These are phyloP conservation scores for Phylloscopus trochiloides DNA, from an alignment of 2,113 vertebrate genomes.

Conservation along the genomic window DNA sequence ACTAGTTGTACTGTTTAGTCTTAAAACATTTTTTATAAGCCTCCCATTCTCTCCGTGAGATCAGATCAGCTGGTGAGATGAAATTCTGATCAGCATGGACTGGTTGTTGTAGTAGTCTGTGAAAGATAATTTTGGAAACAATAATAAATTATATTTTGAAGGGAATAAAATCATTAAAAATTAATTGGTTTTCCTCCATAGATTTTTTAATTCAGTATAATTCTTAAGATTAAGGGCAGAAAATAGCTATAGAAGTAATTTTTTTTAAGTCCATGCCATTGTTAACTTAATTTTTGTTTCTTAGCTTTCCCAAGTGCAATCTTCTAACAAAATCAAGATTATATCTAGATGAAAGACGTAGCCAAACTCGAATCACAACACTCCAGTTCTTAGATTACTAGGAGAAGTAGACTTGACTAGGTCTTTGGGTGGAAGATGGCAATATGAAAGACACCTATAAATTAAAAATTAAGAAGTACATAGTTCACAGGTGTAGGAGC, in stretches of 20 bases:
- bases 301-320: neutral
- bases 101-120: neutral
- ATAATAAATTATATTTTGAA: neutral
- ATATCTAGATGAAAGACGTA: neutral
- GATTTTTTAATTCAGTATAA: neutral
- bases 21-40: conserved; percentile 33
- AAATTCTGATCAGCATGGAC: neutral
- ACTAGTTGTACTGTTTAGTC: neutral
- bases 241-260: neutral
- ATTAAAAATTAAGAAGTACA: neutral
- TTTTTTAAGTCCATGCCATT: neutral
- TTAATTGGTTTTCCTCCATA: neutral
- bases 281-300: neutral
- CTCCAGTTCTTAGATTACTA: neutral
- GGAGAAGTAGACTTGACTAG: neutral
- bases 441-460: neutral
- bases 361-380: neutral
- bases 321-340: neutral
- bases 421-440: neutral
- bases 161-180: neutral
- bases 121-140: conserved; percentile 21
- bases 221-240: neutral
- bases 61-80: conserved; percentile 7
- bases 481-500: neutral
- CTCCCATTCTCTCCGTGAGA: conserved; percentile 12